Evolutionary conservation across 2,797 vertebrate species (phyloP).

Genomic region (Chanos chanos): DNA sequence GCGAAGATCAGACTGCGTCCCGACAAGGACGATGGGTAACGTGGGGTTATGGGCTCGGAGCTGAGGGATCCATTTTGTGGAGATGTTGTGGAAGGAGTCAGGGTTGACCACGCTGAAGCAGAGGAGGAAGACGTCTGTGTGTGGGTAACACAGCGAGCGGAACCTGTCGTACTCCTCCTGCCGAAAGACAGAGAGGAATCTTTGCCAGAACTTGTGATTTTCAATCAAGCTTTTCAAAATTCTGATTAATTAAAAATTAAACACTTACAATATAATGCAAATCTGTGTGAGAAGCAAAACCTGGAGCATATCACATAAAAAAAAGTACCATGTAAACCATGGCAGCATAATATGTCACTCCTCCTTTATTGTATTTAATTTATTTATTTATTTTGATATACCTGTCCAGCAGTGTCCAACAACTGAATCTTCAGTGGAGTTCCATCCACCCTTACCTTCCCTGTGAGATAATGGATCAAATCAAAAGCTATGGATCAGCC

Average conservation of each 20-base stretch:
- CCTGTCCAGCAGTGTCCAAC: constrained; percentile 97
- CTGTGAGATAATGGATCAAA: constrained; percentile 57
- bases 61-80: constrained; percentile 93
- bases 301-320: no score
- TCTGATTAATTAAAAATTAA: no score
- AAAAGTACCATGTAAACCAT: no score
- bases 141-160: constrained; percentile 88
- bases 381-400: constrained; percentile 53
- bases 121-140: constrained; percentile 92
- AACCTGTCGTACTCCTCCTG: constrained; percentile 96
- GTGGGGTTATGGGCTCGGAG: constrained; percentile 86
- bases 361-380: no score
- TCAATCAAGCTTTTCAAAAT: no score
- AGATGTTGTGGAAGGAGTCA: constrained; percentile 93
- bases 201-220: not conserved
- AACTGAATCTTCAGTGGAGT: constrained; percentile 90
- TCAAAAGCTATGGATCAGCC: no score
- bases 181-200: constrained; percentile 1
- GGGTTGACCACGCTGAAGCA: constrained; percentile 98
- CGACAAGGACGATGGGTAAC: constrained; percentile 88
- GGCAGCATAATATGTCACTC: no score
- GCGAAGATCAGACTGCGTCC: constrained; percentile 89
- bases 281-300: no score
- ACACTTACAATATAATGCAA: no score
- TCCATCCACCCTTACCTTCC: constrained; percentile 92